These are phyloP conservation scores for Malurus alboscapulatus DNA, from an alignment of 2,113 vertebrate genomes.

Conservation along the genomic window DNA sequence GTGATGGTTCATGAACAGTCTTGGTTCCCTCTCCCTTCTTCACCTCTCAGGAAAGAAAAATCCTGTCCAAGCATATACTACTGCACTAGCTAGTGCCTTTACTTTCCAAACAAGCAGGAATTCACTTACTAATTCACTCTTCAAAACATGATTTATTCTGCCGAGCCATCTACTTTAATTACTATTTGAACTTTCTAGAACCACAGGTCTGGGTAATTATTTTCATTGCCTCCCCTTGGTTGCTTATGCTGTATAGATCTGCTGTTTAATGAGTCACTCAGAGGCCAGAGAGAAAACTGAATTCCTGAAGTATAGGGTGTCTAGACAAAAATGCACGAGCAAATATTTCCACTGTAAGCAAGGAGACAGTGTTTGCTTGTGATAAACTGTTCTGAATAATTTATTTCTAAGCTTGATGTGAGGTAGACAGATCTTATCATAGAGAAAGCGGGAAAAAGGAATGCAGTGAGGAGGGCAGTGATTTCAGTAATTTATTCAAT, in stretches of 20 bases:
- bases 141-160: constrained; percentile 33
- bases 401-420: constrained; percentile 57
- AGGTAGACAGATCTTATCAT: background rate
- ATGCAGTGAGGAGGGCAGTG: background rate
- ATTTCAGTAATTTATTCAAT: constrained; percentile 28
- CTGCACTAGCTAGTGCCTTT: background rate
- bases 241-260: constrained; percentile 61
- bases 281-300: constrained; percentile 51
- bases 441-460: background rate
- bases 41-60: background rate
- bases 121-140: background rate
- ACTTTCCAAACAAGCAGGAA: constrained; percentile 28
- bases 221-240: constrained; percentile 64
- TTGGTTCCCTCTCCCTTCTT: background rate
- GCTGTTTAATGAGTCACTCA: constrained; percentile 71
- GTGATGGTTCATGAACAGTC: fast-evolving
- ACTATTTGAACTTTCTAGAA: constrained; percentile 70
- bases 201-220: constrained; percentile 66
- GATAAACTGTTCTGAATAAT: constrained; percentile 70
- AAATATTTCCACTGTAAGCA: constrained; percentile 68
- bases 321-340: constrained; percentile 60
- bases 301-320: constrained; percentile 57
- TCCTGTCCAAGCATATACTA: background rate
- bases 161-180: constrained; percentile 64
- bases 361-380: constrained; percentile 55